Percentiles rank a stretch among this genome's conserved stretches.
phyloP scores from a whole-genome alignment of 2,888 invertebrate genomes.

The Nomada fucata region DNA sequence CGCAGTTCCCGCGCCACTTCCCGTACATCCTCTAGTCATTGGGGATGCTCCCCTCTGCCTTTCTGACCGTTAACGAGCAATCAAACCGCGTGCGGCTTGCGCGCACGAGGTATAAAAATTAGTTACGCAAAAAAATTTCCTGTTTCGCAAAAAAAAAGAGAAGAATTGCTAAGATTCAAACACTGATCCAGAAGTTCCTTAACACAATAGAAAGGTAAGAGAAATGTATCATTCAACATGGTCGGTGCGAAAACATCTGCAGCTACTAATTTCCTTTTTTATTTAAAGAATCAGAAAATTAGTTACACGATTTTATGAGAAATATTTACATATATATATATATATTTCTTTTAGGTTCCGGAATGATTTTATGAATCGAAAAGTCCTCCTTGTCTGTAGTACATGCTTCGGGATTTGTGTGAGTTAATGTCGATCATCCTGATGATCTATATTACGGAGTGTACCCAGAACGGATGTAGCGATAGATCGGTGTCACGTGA shows the following conservation, averaged over 20 bases:
- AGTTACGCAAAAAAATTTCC: slow-evolving; percentile 30
- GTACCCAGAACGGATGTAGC: slow-evolving; percentile 81
- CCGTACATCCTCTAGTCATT: slow-evolving; percentile 81
- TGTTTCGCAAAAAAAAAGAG: slow-evolving; percentile 25
- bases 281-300: too few relatives aligned
- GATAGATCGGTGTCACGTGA: slow-evolving; percentile 83
- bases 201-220: background rate
- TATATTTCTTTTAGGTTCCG: background rate
- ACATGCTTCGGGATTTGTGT: slow-evolving; percentile 54
- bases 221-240: background rate
- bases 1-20: slow-evolving; percentile 82
- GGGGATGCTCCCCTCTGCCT: slow-evolving; percentile 74
- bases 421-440: slow-evolving; percentile 65
- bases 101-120: slow-evolving; percentile 55
- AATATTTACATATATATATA: background rate
- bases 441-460: slow-evolving; percentile 71
- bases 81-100: slow-evolving; percentile 44
- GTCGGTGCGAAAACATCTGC: too few relatives aligned
- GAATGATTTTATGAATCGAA: background rate
- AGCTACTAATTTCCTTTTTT: background rate
- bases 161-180: too few relatives aligned
- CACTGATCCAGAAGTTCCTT: background rate
- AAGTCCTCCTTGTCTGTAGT: slow-evolving; percentile 24
- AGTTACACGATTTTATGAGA: background rate
- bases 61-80: slow-evolving; percentile 67